Conservation (phyloP, 1,140 invertebrate species). For the Anastrepha ludens region DNA sequence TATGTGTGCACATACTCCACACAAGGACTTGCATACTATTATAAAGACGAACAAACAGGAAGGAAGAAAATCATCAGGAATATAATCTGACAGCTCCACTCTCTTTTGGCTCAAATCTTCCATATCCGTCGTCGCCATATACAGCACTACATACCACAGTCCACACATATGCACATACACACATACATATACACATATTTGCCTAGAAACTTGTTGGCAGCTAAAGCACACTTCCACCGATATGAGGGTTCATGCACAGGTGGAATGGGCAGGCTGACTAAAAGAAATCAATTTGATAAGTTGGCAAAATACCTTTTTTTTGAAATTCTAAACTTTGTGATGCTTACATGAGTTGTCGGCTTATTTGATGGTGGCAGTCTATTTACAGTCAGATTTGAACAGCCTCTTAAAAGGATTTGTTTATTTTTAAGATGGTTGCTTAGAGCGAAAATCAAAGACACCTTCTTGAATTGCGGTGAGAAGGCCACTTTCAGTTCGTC, state of each 20-base stretch:
- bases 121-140: background rate
- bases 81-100: slow-evolving; percentile 14
- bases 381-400: background rate
- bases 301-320: slow-evolving; percentile 26
- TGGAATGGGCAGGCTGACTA: slow-evolving; percentile 9
- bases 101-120: background rate
- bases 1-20: too few relatives aligned
- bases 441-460: too few relatives aligned
- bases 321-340: slow-evolving; percentile 16
- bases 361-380: slow-evolving; percentile 2
- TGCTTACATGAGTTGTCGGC: background rate
- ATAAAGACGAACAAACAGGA: too few relatives aligned
- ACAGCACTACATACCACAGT: too few relatives aligned
- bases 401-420: too few relatives aligned
- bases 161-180: too few relatives aligned
- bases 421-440: too few relatives aligned
- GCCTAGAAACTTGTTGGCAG: slow-evolving; percentile 8
- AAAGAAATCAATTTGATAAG: slow-evolving; percentile 35
- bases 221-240: background rate
- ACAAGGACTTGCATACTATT: background rate
- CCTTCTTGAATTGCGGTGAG: too few relatives aligned
- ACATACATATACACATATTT: background rate
- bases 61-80: slow-evolving; percentile 5
- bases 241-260: background rate
- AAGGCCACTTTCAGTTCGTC: too few relatives aligned